phyloP scores from a whole-genome alignment of 1,140 invertebrate genomes.

The Drosophila bocqueti region DNA sequence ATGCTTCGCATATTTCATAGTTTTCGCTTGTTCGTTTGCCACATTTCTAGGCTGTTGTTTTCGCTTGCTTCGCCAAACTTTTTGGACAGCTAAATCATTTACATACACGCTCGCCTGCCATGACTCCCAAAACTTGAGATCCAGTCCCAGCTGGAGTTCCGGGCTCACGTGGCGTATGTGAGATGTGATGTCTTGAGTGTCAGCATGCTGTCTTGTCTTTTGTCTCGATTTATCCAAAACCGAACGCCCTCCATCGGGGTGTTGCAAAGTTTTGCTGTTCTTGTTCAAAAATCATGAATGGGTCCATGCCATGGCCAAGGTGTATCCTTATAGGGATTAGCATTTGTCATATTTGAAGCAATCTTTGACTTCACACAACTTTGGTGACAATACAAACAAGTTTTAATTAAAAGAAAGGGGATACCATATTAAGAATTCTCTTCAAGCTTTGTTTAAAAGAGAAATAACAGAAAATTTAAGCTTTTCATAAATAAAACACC shows the following conservation, averaged over 20 bases:
- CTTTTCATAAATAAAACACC: no score
- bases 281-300: constrained; percentile 3
- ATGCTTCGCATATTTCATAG: constrained; percentile 65
- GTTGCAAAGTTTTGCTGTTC: constrained; percentile 14
- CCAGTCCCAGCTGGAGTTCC: constrained; percentile 23
- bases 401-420: background rate
- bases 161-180: constrained; percentile 35
- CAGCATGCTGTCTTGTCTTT: constrained; percentile 22
- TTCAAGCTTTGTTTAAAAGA: background rate
- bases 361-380: background rate
- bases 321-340: background rate
- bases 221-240: constrained; percentile 13
- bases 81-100: constrained; percentile 59
- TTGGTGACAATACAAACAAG: background rate
- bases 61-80: constrained; percentile 49
- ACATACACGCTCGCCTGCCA: constrained; percentile 24
- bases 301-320: background rate
- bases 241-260: background rate
- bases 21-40: constrained; percentile 32
- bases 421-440: no score
- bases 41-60: constrained; percentile 41
- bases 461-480: no score
- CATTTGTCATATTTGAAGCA: background rate
- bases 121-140: background rate
- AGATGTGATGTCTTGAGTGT: constrained; percentile 30